Evolutionary conservation across 2,797 vertebrate genomes (phyloP), one percentile per base, ranked within the genome.

Genomic region (Diglossa cyanea): DNA sequence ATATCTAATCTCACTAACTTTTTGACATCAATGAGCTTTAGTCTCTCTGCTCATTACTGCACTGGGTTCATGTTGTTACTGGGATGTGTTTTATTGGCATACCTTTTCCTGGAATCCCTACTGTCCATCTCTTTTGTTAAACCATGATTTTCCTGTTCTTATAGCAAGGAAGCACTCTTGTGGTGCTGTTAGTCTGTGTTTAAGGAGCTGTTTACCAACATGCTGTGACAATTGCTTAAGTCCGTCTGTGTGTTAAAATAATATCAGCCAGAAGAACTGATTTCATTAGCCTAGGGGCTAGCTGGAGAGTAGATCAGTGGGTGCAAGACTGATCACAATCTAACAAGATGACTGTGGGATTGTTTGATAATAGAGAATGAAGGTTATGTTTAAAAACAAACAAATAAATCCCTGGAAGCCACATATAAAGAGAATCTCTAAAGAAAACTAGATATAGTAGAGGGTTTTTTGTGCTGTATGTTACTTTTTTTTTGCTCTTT

Each of bases 221-320:
- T 25, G 15, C 25, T 70, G 14, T 66, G 65, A 57, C 9, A 54
- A 70, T 81, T 92, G 58, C 58, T 68, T 21, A 72, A 75, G 47
- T 66, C 35, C 48, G 14, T 65, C 44, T 77, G 1, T 17, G 14
- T 53, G 48, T 74, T 86, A 50, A 26, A 61, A 50, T 51, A 72
- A 14, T n/a, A 44, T 21, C 75, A 90, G 11, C 13, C 48, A 37
- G 31, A 54, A 76, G 25, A 54, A 28, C 26, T 62, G 50, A 54
- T 96, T 94, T 89, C 74, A 40, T 72, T 90, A 93, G 62, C 86
- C 77, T 81, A n/a, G 51, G 28, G 86, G 25, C 31, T 72, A 54
- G 55, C 63, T 73, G 28, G 11, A 1, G 17, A 33, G n/a, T 33
- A 40, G n/a, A 71, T 66, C 47, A 68, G 60, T 79, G 55, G 23